Conservation (phyloP, 2,888 invertebrate genomes). For the Apodemia duryi region DNA sequence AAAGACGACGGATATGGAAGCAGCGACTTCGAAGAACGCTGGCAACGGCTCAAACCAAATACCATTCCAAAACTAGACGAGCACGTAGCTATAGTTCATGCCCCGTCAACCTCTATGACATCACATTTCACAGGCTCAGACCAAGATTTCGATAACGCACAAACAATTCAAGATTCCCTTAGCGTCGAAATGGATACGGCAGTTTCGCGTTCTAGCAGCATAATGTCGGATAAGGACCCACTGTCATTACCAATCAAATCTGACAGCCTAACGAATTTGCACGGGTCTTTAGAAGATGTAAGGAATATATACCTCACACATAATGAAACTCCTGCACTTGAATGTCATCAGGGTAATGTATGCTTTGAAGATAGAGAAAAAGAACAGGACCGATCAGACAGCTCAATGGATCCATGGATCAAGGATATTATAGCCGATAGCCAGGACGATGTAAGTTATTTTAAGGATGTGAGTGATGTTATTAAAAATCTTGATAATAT, state of each 20-base stretch:
- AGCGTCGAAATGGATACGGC: constrained; percentile 59
- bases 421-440: constrained; percentile 79
- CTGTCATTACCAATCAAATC: constrained; percentile 65
- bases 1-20: constrained; percentile 46
- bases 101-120: constrained; percentile 55
- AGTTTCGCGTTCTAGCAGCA: constrained; percentile 63
- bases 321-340: constrained; percentile 58
- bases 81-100: constrained; percentile 66
- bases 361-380: constrained; percentile 51
- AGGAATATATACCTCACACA: constrained; percentile 69
- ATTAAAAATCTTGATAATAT: constrained; percentile 82
- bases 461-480: constrained; percentile 80
- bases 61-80: constrained; percentile 79
- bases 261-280: constrained; percentile 82
- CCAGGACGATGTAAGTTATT: constrained; percentile 80
- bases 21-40: constrained; percentile 84
- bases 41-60: constrained; percentile 86
- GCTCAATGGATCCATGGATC: constrained; percentile 79
- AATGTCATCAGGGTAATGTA: constrained; percentile 65
- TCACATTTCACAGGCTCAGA: constrained; percentile 57
- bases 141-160: constrained; percentile 48
- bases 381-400: constrained; percentile 60
- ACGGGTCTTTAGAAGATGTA: constrained; percentile 83
- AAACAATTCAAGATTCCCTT: constrained; percentile 50
- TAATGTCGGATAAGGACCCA: constrained; percentile 65